Base-by-base conservation (phyloP, 2,113 vertebrate genomes). In the Setophaga kirtlandii region DNA sequence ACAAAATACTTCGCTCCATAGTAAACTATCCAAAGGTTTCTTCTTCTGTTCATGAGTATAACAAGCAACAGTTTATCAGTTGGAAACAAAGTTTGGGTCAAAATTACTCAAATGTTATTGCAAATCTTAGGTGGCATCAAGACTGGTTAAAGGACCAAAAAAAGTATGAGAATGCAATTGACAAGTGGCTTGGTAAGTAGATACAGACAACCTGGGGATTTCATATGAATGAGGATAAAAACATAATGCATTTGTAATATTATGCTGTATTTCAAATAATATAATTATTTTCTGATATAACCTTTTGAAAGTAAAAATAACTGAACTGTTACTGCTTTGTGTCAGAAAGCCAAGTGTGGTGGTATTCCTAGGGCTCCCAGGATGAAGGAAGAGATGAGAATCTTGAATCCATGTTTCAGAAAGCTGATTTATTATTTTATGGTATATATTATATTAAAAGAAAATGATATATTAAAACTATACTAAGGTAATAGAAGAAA, bases 51-150 rank as follows among this genome's bases (percentile, higher is more conserved):
- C 98, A 98, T 23, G 83, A 93, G 8, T 99, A 99, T 94, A 99
- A 99, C 97, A 99, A 98, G 93, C 95, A 98, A 62, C 92, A 98
- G 89, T 99, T 99, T 93, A 67, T 96, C 80, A 96, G 65, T 6
- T 99, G 99, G 99, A 98, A 97, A 77, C 81, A 96, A 77, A 98
- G 97, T 87, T 31, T 99, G 75, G 98, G 98, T 33, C 96, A 92
- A 46, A 99, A 99, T 97, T 99, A 99, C 92, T 98, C 98, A 64
- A 96, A 96, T 55, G 94, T 98, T 62, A 99, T 99, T 89, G 98
- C 98, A 33, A 98, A 98, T 87, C 98, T 99, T 44, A 98, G 99
- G 64, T 99, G 99, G 99, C 98, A 99, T 94, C 80, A 97, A n/a
- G 99, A 99, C 94, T 99, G 99, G 99, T 97, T 98, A 89, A 98